Evolutionary conservation across 2,888 invertebrate species (phyloP).

Genomic region (Apamea anceps): DNA sequence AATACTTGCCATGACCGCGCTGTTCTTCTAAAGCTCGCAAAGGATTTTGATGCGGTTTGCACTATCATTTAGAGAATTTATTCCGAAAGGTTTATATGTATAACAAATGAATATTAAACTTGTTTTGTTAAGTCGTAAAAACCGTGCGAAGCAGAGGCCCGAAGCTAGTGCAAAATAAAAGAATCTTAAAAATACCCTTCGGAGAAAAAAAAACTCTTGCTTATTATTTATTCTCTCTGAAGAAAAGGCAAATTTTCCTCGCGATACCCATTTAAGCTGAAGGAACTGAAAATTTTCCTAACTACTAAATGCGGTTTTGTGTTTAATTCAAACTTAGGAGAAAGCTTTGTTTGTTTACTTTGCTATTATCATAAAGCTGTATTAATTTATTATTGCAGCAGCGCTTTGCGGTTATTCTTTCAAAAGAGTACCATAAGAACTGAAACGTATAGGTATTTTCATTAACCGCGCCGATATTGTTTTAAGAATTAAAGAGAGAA

Average conservation of each 20-base stretch:
- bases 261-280: constrained; percentile 43
- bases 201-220: neutral
- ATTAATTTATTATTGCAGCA: constrained; percentile 8
- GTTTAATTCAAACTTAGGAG: constrained; percentile 47
- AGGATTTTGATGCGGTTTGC: neutral
- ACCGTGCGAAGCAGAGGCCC: neutral
- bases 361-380: constrained; percentile 15
- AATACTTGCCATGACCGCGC: no score
- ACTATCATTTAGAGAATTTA: neutral
- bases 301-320: constrained; percentile 48
- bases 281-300: constrained; percentile 55
- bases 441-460: neutral
- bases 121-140: neutral
- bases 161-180: neutral
- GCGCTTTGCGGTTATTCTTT: neutral
- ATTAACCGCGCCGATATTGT: neutral
- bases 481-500: neutral
- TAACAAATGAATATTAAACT: neutral
- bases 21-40: neutral
- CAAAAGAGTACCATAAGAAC: neutral
- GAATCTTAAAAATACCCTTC: neutral
- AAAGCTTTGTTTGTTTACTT: constrained; percentile 38
- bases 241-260: constrained; percentile 27
- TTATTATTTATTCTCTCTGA: constrained; percentile 50
- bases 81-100: neutral